Evolutionary conservation across 2,113 vertebrate genomes (phyloP).

Genomic region (Crocuta crocuta): DNA sequence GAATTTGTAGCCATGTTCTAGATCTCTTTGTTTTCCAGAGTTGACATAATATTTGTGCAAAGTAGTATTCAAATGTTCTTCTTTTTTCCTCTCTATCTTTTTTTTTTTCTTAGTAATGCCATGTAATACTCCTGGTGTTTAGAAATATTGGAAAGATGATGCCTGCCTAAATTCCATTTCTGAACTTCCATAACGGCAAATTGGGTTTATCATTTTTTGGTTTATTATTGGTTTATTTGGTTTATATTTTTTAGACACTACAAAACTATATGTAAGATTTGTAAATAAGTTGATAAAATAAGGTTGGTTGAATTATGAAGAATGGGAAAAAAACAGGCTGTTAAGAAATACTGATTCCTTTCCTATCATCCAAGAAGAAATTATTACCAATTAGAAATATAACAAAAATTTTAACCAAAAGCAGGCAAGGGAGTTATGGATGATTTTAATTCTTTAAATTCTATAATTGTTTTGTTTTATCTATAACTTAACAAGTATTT

Average conservation of each 20-base stretch:
- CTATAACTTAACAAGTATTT: background rate
- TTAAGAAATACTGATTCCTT: background rate
- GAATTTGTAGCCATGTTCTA: background rate
- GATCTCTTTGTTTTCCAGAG: background rate
- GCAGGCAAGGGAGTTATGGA: background rate
- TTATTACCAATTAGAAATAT: background rate
- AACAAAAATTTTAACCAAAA: background rate
- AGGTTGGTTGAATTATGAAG: background rate
- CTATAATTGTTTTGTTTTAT: background rate
- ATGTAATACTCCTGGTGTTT: background rate
- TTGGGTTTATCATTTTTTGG: background rate
- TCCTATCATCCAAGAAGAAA: background rate
- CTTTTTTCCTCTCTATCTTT: too few species aligned
- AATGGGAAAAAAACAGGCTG: background rate
- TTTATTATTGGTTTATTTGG: background rate
- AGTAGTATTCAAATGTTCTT: background rate
- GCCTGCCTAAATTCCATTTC: background rate
- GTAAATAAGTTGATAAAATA: background rate
- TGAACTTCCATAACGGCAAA: background rate
- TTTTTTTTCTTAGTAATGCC: background rate
- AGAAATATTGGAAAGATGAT: background rate
- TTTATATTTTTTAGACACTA: background rate
- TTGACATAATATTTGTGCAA: background rate
- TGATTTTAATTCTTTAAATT: conserved; percentile 1
- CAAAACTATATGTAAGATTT: background rate